Percentiles rank a stretch among this genome's conserved stretches.
Evolutionary conservation across 2,888 invertebrate species (phyloP).

Genomic region (Apodemia mormo): DNA sequence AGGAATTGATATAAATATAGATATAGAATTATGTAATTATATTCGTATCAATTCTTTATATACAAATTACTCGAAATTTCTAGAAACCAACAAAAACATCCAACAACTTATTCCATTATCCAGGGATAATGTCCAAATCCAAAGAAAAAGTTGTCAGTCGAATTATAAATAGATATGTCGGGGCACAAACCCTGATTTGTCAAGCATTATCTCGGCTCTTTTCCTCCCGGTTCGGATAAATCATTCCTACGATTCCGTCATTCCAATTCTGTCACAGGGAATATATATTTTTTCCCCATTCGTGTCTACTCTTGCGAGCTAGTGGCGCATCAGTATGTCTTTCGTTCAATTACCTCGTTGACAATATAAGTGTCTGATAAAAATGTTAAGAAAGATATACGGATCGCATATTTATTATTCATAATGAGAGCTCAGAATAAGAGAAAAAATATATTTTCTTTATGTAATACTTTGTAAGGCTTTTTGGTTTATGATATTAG

Average conservation of each 20-base stretch:
- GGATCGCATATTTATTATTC: slow-evolving; percentile 11
- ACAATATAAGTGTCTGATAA: slow-evolving; percentile 15
- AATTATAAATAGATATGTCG: slow-evolving; percentile 43
- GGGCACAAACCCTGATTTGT: slow-evolving; percentile 57
- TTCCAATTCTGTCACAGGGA: slow-evolving; percentile 9
- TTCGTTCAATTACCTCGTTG: slow-evolving; percentile 16
- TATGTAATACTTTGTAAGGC: neutral
- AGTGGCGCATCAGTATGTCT: slow-evolving; percentile 9
- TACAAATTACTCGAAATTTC: neutral
- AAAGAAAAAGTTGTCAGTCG: slow-evolving; percentile 22
- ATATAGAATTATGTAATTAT: too few relatives aligned
- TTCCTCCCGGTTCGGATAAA: slow-evolving; percentile 17
- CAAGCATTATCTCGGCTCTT: slow-evolving; percentile 50
- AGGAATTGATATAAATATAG: too few relatives aligned
- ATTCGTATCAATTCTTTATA: neutral
- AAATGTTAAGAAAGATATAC: slow-evolving; percentile 14
- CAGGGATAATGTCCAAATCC: slow-evolving; percentile 18
- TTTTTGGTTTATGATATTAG: too few relatives aligned
- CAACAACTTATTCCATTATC: slow-evolving; percentile 18
- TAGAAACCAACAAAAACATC: slow-evolving; percentile 10
- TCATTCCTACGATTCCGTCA: slow-evolving; percentile 18
- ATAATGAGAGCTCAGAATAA: neutral
- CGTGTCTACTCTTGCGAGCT: slow-evolving; percentile 1
- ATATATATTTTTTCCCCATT: slow-evolving; percentile 15
- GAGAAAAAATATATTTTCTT: neutral